phyloP scores from a whole-genome alignment of 1,140 invertebrate genomes.

The Atopsyche davidsoni region DNA sequence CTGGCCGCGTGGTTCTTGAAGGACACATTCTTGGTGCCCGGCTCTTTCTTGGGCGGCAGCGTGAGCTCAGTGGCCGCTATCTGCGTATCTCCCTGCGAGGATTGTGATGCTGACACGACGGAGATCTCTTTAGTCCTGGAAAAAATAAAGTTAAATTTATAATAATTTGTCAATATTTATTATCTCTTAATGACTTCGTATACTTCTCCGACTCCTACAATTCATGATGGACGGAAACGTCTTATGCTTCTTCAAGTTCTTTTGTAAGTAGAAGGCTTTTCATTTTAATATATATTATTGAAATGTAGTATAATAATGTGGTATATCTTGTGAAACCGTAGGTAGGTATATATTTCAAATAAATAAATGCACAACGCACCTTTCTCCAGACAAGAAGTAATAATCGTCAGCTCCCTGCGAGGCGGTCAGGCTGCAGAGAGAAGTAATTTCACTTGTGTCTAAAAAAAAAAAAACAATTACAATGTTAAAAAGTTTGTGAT shows the following conservation, averaged over 20 bases:
- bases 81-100: conserved; percentile 26
- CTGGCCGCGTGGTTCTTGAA: conserved; percentile 48
- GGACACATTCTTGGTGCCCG: conserved; percentile 44
- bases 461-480: conserved; percentile 26
- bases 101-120: conserved; percentile 27
- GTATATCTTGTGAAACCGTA: no score
- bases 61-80: neutral
- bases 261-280: no score
- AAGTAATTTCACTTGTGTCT: conserved; percentile 55
- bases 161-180: no score
- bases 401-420: conserved; percentile 42
- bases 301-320: no score
- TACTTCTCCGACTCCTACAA: no score
- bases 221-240: neutral
- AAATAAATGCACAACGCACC: conserved; percentile 31
- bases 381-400: conserved; percentile 34
- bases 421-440: conserved; percentile 51
- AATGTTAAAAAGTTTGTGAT: neutral
- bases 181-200: neutral
- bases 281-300: no score
- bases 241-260: neutral
- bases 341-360: no score
- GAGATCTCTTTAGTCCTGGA: conserved; percentile 28
- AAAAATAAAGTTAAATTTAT: conserved; percentile 1
- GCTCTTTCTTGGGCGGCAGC: conserved; percentile 31